Conservation (phyloP, 2,113 vertebrate species). For the Phalacrocorax carbo region DNA sequence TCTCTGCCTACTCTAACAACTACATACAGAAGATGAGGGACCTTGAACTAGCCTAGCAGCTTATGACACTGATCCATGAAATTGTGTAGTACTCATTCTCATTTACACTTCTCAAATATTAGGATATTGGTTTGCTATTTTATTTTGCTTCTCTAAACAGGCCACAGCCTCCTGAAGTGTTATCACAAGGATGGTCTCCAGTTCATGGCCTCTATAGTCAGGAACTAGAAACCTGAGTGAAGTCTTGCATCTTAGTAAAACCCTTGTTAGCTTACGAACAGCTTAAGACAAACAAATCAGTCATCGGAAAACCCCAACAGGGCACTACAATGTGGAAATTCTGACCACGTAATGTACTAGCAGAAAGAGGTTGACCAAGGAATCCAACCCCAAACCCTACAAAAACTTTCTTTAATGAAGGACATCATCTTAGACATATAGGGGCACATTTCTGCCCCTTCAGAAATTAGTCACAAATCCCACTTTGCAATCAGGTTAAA, state of each 20-base stretch:
- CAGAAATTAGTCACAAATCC: background rate
- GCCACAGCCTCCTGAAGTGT: constrained; percentile 11
- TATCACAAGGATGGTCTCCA: background rate
- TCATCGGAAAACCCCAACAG: background rate
- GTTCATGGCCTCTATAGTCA: background rate
- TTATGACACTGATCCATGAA: background rate
- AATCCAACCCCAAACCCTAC: background rate
- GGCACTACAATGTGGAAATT: background rate
- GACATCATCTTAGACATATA: background rate
- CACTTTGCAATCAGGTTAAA: constrained; percentile 26
- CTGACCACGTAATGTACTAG: background rate
- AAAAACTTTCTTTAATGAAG: background rate
- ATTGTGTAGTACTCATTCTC: background rate
- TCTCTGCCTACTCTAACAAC: background rate
- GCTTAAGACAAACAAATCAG: background rate
- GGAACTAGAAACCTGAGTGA: background rate
- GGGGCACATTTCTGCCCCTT: background rate
- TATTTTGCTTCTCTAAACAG: background rate
- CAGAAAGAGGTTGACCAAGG: background rate
- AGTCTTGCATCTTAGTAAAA: background rate
- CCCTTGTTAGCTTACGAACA: background rate
- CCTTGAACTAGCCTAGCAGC: background rate
- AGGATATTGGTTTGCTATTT: background rate
- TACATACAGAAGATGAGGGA: background rate
- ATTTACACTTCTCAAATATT: background rate